A percentile compares a stretch with the other conserved stretches of the same genome.
phyloP scores from a whole-genome alignment of 2,888 invertebrate species.

The Drosophila paranaensis region DNA sequence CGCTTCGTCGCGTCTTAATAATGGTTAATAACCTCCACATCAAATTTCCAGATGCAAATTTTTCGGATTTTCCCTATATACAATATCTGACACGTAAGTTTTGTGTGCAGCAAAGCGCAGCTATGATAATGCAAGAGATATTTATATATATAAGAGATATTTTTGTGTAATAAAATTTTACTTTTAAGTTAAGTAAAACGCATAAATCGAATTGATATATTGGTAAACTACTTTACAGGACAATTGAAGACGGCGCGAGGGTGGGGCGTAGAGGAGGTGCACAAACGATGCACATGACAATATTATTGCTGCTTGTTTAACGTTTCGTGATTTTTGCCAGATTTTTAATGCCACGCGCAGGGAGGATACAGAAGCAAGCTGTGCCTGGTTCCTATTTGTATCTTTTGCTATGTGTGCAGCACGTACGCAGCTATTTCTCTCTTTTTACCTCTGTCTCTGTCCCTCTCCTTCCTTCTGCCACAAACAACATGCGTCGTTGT shows the following conservation, averaged over 20 bases:
- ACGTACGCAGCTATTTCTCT: slow-evolving; percentile 47
- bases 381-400: slow-evolving; percentile 38
- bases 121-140: background rate
- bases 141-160: background rate
- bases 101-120: slow-evolving; percentile 16
- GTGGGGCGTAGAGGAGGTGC: slow-evolving; percentile 12
- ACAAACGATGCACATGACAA: slow-evolving; percentile 68
- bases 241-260: slow-evolving; percentile 1
- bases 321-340: slow-evolving; percentile 79
- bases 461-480: slow-evolving; percentile 17
- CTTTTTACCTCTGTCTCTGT: slow-evolving; percentile 1
- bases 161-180: background rate
- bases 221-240: slow-evolving; percentile 68
- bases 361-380: slow-evolving; percentile 23
- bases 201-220: slow-evolving; percentile 75
- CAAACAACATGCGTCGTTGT: slow-evolving; percentile 72
- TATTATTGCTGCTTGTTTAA: slow-evolving; percentile 76
- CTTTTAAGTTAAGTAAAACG: slow-evolving; percentile 66
- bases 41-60: slow-evolving; percentile 87
- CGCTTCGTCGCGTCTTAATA: slow-evolving; percentile 24
- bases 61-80: slow-evolving; percentile 88
- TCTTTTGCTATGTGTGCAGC: slow-evolving; percentile 55
- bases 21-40: slow-evolving; percentile 52
- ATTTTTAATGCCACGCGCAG: slow-evolving; percentile 65
- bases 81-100: slow-evolving; percentile 89